A percentile compares a stretch with the other conserved stretches of the same genome.
Conservation (phyloP, 2,797 vertebrate genomes). For the Alauda arvensis region DNA sequence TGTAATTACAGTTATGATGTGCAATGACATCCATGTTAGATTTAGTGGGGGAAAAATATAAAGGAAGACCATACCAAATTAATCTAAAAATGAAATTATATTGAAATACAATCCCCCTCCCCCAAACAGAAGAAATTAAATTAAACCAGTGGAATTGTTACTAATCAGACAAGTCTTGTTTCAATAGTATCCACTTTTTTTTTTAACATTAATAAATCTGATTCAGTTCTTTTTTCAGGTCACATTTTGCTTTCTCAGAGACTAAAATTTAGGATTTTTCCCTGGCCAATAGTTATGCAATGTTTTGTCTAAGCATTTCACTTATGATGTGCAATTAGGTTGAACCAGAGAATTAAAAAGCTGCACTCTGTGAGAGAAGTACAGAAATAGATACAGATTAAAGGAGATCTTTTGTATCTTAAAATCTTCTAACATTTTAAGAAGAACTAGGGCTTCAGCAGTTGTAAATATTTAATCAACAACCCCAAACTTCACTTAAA, state of each 20-base stretch:
- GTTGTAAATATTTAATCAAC: slow-evolving; percentile 30
- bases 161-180: neutral
- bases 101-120: neutral
- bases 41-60: neutral
- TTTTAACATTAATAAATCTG: neutral
- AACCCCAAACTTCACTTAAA: neutral
- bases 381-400: slow-evolving; percentile 26
- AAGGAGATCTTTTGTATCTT: slow-evolving; percentile 14
- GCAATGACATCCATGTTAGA: slow-evolving; percentile 7
- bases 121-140: neutral
- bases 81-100: neutral
- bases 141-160: neutral
- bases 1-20: slow-evolving; percentile 50
- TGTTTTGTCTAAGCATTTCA: slow-evolving; percentile 19
- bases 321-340: neutral
- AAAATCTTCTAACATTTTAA: neutral
- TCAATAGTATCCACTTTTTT: neutral
- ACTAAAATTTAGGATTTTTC: neutral
- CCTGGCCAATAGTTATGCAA: neutral
- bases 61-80: neutral
- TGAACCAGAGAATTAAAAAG: slow-evolving; percentile 16
- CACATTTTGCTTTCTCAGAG: neutral
- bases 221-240: neutral
- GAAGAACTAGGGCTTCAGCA: neutral
- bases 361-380: neutral